Conservation (phyloP, 2,888 invertebrate genomes). For the Monoplex corrugatus region DNA sequence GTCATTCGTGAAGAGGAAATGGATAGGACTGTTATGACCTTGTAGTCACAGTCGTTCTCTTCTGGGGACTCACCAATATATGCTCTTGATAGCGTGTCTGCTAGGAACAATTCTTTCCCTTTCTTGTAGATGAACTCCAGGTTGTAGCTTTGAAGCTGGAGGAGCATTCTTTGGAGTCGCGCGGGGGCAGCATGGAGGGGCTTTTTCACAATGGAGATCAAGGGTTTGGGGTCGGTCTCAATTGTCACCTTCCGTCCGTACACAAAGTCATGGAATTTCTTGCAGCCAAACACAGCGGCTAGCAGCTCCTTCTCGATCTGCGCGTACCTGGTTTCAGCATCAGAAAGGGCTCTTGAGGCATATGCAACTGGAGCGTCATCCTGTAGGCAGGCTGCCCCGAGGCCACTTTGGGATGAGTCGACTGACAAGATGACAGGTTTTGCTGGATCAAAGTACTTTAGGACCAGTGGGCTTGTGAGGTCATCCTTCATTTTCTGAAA, state of each 20-base stretch:
- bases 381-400: slow-evolving; percentile 49
- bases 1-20: slow-evolving; percentile 29
- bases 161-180: slow-evolving; percentile 2
- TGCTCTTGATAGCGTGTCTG: slow-evolving; percentile 56
- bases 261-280: slow-evolving; percentile 40
- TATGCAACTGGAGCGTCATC: slow-evolving; percentile 54
- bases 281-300: neutral
- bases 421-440: slow-evolving; percentile 30
- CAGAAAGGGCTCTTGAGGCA: slow-evolving; percentile 52
- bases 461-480: neutral
- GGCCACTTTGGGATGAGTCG: slow-evolving; percentile 53
- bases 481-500: slow-evolving; percentile 45
- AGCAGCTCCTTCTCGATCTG: slow-evolving; percentile 58
- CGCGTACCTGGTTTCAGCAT: slow-evolving; percentile 52
- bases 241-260: neutral
- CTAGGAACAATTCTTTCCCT: slow-evolving; percentile 55
- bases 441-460: slow-evolving; percentile 51
- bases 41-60: slow-evolving; percentile 32
- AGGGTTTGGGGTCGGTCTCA: slow-evolving; percentile 4
- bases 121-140: slow-evolving; percentile 51
- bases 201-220: slow-evolving; percentile 40
- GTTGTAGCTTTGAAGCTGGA: slow-evolving; percentile 56
- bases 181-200: slow-evolving; percentile 41
- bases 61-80: slow-evolving; percentile 22
- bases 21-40: slow-evolving; percentile 19